Conservation (phyloP, 2,113 vertebrate genomes). For the Martes martes region DNA sequence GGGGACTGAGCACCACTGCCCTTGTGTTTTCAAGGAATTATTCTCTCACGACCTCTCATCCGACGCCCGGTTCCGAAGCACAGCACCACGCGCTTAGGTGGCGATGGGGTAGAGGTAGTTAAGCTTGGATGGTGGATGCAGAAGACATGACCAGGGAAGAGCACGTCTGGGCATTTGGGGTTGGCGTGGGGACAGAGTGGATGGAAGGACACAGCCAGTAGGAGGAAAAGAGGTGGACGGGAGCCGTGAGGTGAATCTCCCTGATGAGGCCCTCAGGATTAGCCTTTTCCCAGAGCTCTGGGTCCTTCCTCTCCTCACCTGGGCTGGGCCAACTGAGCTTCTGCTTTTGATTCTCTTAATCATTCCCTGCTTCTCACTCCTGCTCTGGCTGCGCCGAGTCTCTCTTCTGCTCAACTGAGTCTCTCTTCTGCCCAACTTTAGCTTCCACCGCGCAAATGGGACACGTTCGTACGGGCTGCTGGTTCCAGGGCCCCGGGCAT, state of each 20-base stretch:
- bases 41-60: not conserved
- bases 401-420: not conserved
- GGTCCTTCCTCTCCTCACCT: not conserved
- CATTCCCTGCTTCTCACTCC: not conserved
- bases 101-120: not conserved
- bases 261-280: fast-evolving
- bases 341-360: not conserved
- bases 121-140: not conserved
- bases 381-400: not conserved
- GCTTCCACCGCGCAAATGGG: not conserved
- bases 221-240: not conserved
- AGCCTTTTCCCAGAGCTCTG: not conserved
- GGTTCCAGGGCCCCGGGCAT: not conserved
- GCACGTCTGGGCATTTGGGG: not conserved
- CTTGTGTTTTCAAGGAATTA: not conserved
- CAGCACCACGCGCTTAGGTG: fast-evolving
- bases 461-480: not conserved
- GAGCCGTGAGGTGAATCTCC: not conserved
- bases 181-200: not conserved
- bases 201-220: not conserved
- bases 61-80: not conserved
- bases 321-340: no score
- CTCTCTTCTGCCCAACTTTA: not conserved
- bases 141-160: not conserved
- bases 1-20: not conserved